Evolutionary conservation across 2,113 vertebrate genomes (phyloP).

Genomic region (Etia nguti): DNA sequence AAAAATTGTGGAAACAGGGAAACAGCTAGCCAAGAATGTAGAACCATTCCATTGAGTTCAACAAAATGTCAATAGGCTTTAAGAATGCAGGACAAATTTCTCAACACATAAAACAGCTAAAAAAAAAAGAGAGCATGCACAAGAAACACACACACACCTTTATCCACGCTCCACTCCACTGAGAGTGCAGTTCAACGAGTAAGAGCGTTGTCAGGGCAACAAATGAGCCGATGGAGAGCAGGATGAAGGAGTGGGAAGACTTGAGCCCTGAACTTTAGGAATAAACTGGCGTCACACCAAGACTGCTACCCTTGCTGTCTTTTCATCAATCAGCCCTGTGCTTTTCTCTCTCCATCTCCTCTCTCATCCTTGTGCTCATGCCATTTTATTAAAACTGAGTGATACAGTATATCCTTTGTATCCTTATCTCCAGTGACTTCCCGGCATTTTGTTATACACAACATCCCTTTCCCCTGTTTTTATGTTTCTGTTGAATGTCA

Average conservation of each 20-base stretch:
- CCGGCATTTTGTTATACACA: not conserved
- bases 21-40: not conserved
- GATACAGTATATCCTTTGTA: not conserved
- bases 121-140: not conserved
- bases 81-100: not conserved
- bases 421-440: not conserved
- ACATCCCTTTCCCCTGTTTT: not conserved
- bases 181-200: constrained; percentile 25
- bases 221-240: constrained; percentile 32
- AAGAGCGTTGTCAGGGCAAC: constrained; percentile 64
- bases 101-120: not conserved
- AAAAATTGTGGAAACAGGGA: not conserved
- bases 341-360: not conserved
- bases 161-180: constrained; percentile 10
- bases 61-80: not conserved
- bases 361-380: not conserved
- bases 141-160: not conserved
- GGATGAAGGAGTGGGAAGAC: constrained; percentile 48
- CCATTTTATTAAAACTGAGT: not conserved
- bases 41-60: not conserved
- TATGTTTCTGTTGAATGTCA: not conserved
- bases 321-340: constrained; percentile 27
- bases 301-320: constrained; percentile 1
- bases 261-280: constrained; percentile 59
- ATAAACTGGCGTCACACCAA: not conserved